phyloP scores from a whole-genome alignment of 2,797 vertebrate genomes.

The Apogon hyalosoma region DNA sequence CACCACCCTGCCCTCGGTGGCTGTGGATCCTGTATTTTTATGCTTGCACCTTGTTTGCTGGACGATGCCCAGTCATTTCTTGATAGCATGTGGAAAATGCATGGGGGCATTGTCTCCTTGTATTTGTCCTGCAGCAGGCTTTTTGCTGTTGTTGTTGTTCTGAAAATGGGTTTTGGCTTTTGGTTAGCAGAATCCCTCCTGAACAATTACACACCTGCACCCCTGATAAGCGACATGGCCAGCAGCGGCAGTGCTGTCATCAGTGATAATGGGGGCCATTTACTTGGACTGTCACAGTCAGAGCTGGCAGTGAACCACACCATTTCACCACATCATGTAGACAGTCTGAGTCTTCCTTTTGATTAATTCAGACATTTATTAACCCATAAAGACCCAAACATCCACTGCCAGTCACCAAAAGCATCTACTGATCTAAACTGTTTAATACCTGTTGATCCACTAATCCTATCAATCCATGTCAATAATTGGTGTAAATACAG shows the following conservation, averaged over 20 bases:
- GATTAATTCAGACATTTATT: conserved; percentile 50
- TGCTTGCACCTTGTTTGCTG: conserved; percentile 12
- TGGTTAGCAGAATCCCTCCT: conserved; percentile 35
- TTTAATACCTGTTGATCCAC: no score
- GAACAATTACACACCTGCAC: conserved; percentile 57
- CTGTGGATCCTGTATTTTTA: conserved; percentile 9
- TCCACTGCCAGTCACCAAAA: no score
- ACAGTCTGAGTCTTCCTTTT: conserved; percentile 13
- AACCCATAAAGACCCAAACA: no score
- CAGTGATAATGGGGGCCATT: conserved; percentile 42
- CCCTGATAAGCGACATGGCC: conserved; percentile 47
- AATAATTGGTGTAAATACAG: no score
- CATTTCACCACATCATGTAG: conserved; percentile 31
- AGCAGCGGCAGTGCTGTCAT: conserved; percentile 37
- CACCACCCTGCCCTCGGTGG: conserved; percentile 3
- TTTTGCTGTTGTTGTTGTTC: conserved; percentile 2
- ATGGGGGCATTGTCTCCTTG: conserved; percentile 37
- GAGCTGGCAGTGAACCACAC: conserved; percentile 34
- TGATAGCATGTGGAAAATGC: conserved; percentile 27
- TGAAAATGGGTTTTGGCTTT: conserved; percentile 29
- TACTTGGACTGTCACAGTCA: conserved; percentile 17
- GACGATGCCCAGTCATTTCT: conserved; percentile 9
- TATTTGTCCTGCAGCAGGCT: conserved; percentile 39
- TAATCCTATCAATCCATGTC: no score
- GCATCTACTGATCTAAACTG: no score